A percentile compares a stretch with the other conserved stretches of the same genome.
Conservation (phyloP, 2,888 invertebrate genomes). For the Rosalia funebris region DNA sequence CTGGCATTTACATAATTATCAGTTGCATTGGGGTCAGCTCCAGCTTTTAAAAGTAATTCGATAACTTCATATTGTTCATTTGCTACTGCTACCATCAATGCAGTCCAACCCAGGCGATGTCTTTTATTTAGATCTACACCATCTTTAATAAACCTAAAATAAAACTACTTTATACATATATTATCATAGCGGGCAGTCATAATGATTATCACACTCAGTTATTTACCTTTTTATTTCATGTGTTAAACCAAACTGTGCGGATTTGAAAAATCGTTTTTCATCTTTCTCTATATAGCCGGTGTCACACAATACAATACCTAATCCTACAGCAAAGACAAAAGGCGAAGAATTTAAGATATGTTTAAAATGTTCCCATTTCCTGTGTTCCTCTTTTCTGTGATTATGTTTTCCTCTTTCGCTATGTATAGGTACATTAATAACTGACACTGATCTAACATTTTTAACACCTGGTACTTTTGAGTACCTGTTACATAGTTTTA, state of each 20-base stretch:
- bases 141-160: slow-evolving; percentile 61
- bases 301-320: slow-evolving; percentile 52
- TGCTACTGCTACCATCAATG: slow-evolving; percentile 85
- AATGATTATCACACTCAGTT: not conserved
- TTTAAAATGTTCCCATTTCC: slow-evolving; percentile 21
- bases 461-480: not conserved
- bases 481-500: slow-evolving; percentile 9
- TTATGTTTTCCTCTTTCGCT: not conserved
- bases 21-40: slow-evolving; percentile 81
- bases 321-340: slow-evolving; percentile 28
- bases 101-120: slow-evolving; percentile 87
- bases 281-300: slow-evolving; percentile 45
- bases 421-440: not conserved
- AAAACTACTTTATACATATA: not conserved
- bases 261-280: slow-evolving; percentile 66
- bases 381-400: slow-evolving; percentile 27
- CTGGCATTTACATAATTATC: slow-evolving; percentile 81
- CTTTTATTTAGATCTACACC: slow-evolving; percentile 73
- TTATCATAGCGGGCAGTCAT: no score
- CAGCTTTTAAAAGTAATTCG: slow-evolving; percentile 72
- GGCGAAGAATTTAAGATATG: slow-evolving; percentile 2
- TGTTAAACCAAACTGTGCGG: slow-evolving; percentile 66
- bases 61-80: slow-evolving; percentile 75
- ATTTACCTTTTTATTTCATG: slow-evolving; percentile 65
- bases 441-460: not conserved